These are phyloP conservation scores for Cynodonichthys magdalenae DNA, from an alignment of 2,797 vertebrate species.

Conservation along the genomic window DNA sequence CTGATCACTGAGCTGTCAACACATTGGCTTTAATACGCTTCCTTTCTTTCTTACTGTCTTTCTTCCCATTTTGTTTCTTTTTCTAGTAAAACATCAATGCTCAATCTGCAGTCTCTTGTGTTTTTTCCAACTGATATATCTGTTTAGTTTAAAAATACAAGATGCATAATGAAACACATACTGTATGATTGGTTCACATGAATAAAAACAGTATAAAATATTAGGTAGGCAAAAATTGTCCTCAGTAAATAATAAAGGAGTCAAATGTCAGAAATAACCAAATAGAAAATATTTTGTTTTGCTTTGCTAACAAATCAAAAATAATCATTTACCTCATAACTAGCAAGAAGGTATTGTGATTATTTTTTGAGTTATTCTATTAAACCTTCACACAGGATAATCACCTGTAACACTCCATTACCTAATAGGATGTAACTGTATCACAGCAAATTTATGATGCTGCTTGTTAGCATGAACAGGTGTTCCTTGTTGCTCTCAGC, in stretches of 20 bases:
- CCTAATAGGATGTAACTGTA: no score
- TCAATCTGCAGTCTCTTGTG: constrained; percentile 57
- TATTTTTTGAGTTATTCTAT: no score
- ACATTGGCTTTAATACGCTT: constrained; percentile 63
- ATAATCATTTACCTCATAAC: neutral
- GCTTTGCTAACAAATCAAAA: neutral
- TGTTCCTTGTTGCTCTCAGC: no score
- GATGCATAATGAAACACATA: neutral
- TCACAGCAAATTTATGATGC: no score
- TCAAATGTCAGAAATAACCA: neutral
- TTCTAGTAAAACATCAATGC: constrained; percentile 81
- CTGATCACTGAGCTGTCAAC: constrained; percentile 52
- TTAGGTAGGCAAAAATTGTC: no score
- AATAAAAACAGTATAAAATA: neutral
- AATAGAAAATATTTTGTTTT: neutral
- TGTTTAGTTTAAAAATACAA: constrained; percentile 6
- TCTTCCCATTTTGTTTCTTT: constrained; percentile 71
- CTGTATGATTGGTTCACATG: neutral
- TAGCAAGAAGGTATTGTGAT: no score
- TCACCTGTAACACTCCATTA: no score
- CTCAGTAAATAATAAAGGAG: no score
- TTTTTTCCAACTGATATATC: constrained; percentile 45
- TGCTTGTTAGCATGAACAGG: no score
- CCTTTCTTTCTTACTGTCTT: constrained; percentile 57
- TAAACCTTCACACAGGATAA: no score